A percentile compares a stretch with the other conserved stretches of the same genome.
Conservation (phyloP, 2,797 vertebrate species). For the Pangasius mekongensis region DNA sequence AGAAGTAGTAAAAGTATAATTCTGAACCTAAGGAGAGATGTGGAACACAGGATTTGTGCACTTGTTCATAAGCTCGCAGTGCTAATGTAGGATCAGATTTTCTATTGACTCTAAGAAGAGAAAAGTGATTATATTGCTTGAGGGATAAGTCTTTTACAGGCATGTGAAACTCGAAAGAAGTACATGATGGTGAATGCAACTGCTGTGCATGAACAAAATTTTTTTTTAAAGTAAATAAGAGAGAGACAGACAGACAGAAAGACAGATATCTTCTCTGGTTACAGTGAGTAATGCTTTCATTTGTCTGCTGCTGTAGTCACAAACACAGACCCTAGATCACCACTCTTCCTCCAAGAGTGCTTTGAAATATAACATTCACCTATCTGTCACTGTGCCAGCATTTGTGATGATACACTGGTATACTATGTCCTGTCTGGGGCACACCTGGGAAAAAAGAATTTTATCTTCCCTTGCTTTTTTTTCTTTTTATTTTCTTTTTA, state of each 20-base stretch:
- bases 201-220: not conserved
- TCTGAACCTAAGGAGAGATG: conserved; percentile 18
- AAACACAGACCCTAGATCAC: conserved; percentile 38
- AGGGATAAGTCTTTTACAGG: not conserved
- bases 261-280: not conserved
- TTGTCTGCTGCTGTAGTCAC: conserved; percentile 21
- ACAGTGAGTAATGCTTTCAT: conserved; percentile 15
- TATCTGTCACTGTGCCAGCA: conserved; percentile 23
- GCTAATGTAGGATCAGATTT: conserved; percentile 38
- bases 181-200: not conserved
- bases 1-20: conserved; percentile 35
- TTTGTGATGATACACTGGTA: conserved; percentile 25
- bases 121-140: conserved; percentile 11
- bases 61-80: conserved; percentile 9
- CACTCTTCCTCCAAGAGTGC: conserved; percentile 9
- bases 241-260: not conserved
- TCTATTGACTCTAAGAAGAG: conserved; percentile 10
- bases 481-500: not conserved
- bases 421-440: conserved; percentile 1
- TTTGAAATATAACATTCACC: conserved; percentile 7
- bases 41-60: conserved; percentile 8
- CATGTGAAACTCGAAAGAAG: not conserved
- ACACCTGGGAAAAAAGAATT: not conserved
- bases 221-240: not conserved
- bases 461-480: conserved; percentile 16